A percentile compares a stretch with the other conserved stretches of the same genome.
These are phyloP conservation scores for Rhinophrynus dorsalis DNA, from an alignment of 2,797 vertebrate species.

Conservation along the genomic window DNA sequence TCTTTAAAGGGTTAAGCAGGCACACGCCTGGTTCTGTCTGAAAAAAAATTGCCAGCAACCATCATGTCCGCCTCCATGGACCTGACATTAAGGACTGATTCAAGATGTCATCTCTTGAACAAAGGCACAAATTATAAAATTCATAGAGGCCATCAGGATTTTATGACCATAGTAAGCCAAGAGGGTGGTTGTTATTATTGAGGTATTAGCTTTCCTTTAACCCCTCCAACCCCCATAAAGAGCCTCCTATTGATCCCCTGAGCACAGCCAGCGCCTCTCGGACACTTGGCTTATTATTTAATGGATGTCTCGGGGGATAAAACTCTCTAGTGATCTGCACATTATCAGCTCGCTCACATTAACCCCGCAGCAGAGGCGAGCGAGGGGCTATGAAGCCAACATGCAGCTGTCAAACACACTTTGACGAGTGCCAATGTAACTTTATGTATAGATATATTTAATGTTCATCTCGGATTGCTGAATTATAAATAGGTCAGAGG, in stretches of 20 bases:
- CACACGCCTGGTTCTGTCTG: no score
- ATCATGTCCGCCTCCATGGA: no score
- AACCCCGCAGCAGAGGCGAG: background rate
- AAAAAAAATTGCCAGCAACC: no score
- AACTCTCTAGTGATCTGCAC: slow-evolving; percentile 17
- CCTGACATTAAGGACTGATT: no score
- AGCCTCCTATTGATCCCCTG: slow-evolving; percentile 30
- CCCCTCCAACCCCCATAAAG: no score
- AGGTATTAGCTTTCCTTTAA: no score
- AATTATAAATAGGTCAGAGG: slow-evolving; percentile 14
- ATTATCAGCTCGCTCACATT: slow-evolving; percentile 11
- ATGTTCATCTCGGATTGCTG: background rate
- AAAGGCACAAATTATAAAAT: no score
- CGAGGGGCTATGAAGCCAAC: background rate
- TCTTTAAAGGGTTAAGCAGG: no score
- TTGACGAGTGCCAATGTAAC: slow-evolving; percentile 14
- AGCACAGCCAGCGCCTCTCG: slow-evolving; percentile 14
- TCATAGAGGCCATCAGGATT: no score
- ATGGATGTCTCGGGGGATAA: slow-evolving; percentile 26
- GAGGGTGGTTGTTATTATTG: no score
- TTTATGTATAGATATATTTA: slow-evolving; percentile 2
- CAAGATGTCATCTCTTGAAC: no score
- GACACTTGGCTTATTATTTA: slow-evolving; percentile 30
- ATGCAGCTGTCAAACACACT: slow-evolving; percentile 28
- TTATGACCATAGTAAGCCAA: no score